Percentiles rank a stretch among this genome's conserved stretches.
phyloP scores from a whole-genome alignment of 2,113 vertebrate species.

The Callopanchax toddi region DNA sequence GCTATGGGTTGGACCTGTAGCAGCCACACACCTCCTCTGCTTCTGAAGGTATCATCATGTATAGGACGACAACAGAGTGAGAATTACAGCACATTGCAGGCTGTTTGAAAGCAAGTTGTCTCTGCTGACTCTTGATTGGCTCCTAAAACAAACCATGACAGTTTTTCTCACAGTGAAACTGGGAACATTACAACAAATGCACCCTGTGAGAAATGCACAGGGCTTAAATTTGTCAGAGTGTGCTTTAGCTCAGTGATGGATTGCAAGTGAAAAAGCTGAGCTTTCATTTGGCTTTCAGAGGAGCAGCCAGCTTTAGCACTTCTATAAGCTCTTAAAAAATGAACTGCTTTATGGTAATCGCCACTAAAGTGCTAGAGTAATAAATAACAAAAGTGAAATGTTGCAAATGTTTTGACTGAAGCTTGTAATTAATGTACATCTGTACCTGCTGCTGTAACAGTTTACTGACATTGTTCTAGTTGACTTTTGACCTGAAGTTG shows the following conservation, averaged over 20 bases:
- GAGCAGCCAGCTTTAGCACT: conserved; percentile 60
- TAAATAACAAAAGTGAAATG: conserved; percentile 33
- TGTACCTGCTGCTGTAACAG: background rate
- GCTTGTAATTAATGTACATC: background rate
- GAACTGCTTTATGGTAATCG: conserved; percentile 44
- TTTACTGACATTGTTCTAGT: conserved; percentile 1
- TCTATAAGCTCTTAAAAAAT: conserved; percentile 52
- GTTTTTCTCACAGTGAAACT: conserved; percentile 15
- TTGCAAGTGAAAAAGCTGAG: conserved; percentile 59
- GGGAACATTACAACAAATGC: conserved; percentile 25
- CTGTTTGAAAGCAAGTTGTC: background rate
- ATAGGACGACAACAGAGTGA: background rate
- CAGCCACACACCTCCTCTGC: background rate
- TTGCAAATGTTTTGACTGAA: conserved; percentile 26
- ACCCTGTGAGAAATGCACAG: conserved; percentile 32
- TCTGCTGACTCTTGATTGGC: conserved; percentile 8
- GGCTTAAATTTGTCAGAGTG: conserved; percentile 50
- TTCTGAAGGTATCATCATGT: background rate
- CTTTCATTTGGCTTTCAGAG: conserved; percentile 51
- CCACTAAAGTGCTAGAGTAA: conserved; percentile 20
- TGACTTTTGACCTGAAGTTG: background rate
- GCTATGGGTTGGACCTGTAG: background rate
- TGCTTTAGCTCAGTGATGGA: conserved; percentile 54
- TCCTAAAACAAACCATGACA: conserved; percentile 18
- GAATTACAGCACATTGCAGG: background rate